Evolutionary conservation across 1,140 invertebrate species (phyloP), one percentile per base, ranked within the genome.

Genomic region (Medauroidea extradentata): DNA sequence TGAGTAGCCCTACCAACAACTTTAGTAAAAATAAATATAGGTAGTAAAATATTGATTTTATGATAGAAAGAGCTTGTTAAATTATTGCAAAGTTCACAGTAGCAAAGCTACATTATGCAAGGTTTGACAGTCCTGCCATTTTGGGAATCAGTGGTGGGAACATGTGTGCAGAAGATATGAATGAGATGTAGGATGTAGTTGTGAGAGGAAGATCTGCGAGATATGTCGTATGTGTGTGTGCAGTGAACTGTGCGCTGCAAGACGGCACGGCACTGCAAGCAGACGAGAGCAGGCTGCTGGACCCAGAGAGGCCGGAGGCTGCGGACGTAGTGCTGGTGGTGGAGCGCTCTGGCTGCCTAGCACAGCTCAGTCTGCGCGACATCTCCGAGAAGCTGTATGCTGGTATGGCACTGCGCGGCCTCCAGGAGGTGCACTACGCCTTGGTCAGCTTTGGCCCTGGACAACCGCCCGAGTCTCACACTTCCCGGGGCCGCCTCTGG

Each of bases 301-400:
- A 66, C 34, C 57, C 56, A 1, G 65, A 69, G 4, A 67, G 67
- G 2, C 68, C 65, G 2, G 66, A 68, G 39, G 75, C 78, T 2
- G 68, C 78, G 13, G 81, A 83, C 67, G 71, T 81, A 50, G 74
- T 83, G 14, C 73, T 83, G 59, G 65, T 82, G n/a, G 65, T 83
- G 2, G 79, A 83, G 65, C 76, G 80, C 44, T 68, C 69, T 8
- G 29, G 53, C 0, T 81, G 79, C 62, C 43, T 71, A 14, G 34
- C 57, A 9, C 52, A 53, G n/a, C 19, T 59, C 13, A 53, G 60
- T 21, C 60, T 71, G 3, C 53, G 56, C 2, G 46, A 61, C 23
- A 16, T 67, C 5, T 49, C 68, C 13, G 48, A n/a, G 2, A 64
- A 65, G 29, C 44, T 81, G 18, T 76, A 79, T 49, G 63, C 65